phyloP scores from a whole-genome alignment of 2,113 vertebrate genomes.

The Festucalex cinctus region DNA sequence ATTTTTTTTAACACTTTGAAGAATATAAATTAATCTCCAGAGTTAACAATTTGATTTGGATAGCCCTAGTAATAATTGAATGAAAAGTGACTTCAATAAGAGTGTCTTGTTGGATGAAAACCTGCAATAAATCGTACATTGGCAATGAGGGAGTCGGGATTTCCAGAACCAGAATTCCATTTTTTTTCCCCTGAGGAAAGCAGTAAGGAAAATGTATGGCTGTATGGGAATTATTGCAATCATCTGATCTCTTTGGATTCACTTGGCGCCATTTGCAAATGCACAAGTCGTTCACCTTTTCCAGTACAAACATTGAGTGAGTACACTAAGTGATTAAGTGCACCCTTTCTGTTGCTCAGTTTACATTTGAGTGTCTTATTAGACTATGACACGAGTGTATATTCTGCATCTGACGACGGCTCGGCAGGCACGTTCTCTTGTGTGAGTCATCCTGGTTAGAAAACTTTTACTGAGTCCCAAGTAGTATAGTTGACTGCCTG shows the following conservation, averaged over 20 bases:
- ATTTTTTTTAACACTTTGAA: too few relatives aligned
- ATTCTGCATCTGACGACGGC: background rate
- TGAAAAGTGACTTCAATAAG: too few relatives aligned
- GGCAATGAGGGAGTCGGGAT: too few relatives aligned
- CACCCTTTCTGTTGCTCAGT: background rate
- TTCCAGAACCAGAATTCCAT: too few relatives aligned
- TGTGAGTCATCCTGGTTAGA: background rate
- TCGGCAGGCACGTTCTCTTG: background rate
- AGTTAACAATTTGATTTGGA: too few relatives aligned
- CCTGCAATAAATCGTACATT: too few relatives aligned
- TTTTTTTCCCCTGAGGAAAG: background rate
- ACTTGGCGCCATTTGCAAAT: slow-evolving; percentile 14
- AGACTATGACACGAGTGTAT: background rate
- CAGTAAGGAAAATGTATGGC: background rate
- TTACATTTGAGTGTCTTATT: slow-evolving; percentile 17
- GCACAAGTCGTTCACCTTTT: slow-evolving; percentile 15
- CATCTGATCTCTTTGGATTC: slow-evolving; percentile 6
- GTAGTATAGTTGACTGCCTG: background rate
- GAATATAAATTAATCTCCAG: too few relatives aligned
- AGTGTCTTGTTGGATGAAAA: too few relatives aligned
- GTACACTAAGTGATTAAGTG: slow-evolving; percentile 13
- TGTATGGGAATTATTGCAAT: background rate
- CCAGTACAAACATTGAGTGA: slow-evolving; percentile 12
- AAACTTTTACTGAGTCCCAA: background rate
- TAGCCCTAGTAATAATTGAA: too few relatives aligned